Evolutionary conservation across 2,797 vertebrate genomes (phyloP).

Genomic region (Scleropages formosus): DNA sequence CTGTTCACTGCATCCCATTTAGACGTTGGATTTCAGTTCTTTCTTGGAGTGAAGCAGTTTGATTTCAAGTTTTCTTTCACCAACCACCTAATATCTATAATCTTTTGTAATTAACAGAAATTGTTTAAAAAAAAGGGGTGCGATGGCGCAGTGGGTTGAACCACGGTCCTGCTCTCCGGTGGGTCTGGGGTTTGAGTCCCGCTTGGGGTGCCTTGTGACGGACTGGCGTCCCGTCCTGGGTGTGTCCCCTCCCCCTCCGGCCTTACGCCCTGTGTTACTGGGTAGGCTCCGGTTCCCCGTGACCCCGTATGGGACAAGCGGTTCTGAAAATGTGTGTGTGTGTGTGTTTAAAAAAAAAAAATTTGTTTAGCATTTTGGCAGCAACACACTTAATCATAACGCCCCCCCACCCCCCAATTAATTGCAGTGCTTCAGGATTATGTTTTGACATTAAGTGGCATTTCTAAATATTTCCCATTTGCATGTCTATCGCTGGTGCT

Average conservation of each 20-base stretch:
- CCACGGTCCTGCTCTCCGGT: no score
- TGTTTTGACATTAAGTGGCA: background rate
- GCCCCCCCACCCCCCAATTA: slow-evolving; percentile 23
- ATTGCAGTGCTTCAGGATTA: slow-evolving; percentile 13
- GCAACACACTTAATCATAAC: slow-evolving; percentile 17
- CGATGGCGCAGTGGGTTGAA: no score
- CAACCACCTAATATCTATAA: background rate
- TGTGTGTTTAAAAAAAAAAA: no score
- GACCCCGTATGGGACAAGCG: no score
- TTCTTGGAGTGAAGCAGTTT: background rate
- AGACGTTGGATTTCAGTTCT: no score
- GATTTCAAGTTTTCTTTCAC: background rate
- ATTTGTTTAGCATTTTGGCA: slow-evolving; percentile 7
- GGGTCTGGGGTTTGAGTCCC: no score
- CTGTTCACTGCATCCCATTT: background rate
- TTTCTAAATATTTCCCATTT: slow-evolving; percentile 4
- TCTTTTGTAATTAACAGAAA: slow-evolving; percentile 22
- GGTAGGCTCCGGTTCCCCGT: no score
- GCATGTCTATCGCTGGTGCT: background rate
- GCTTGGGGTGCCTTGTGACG: no score
- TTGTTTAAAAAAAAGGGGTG: slow-evolving; percentile 20
- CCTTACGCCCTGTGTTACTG: no score
- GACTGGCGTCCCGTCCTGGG: no score
- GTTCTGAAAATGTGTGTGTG: no score
- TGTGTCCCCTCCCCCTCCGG: no score